These are phyloP conservation scores for Beris chalybata DNA, from an alignment of 2,888 invertebrate genomes.

Conservation along the genomic window DNA sequence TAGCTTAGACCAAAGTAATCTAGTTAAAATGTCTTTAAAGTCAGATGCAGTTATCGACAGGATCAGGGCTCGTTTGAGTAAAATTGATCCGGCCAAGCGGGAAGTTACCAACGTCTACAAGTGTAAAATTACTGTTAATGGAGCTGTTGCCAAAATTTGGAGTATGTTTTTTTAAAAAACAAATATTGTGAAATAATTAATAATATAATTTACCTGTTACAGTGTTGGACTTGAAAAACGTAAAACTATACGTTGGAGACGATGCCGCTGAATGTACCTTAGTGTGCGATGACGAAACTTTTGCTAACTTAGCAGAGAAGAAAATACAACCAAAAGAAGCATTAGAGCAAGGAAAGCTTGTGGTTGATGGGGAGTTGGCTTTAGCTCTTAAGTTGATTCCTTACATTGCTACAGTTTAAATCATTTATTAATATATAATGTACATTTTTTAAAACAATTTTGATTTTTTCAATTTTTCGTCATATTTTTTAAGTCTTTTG, in stretches of 20 bases:
- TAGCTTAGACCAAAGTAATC: too few relatives aligned
- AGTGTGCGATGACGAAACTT: slow-evolving; percentile 35
- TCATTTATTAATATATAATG: too few relatives aligned
- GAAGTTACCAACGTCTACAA: slow-evolving; percentile 38
- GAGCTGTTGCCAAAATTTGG: slow-evolving; percentile 36
- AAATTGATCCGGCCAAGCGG: slow-evolving; percentile 36
- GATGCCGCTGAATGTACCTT: slow-evolving; percentile 36
- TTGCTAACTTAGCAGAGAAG: slow-evolving; percentile 34
- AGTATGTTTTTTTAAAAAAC: slow-evolving; percentile 30
- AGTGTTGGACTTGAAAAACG: slow-evolving; percentile 39
- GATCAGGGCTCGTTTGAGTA: slow-evolving; percentile 36
- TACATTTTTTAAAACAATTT: too few relatives aligned
- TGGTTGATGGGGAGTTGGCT: slow-evolving; percentile 38
- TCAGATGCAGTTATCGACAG: slow-evolving; percentile 40
- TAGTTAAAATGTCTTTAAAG: slow-evolving; percentile 37
- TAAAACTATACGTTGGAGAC: slow-evolving; percentile 37
- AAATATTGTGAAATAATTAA: neutral
- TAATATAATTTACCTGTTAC: neutral
- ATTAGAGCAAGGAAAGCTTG: slow-evolving; percentile 36
- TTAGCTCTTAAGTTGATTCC: slow-evolving; percentile 37
- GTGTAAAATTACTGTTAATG: slow-evolving; percentile 36
- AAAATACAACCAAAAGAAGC: slow-evolving; percentile 37
- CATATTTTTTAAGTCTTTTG: too few relatives aligned
- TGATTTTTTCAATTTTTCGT: too few relatives aligned
- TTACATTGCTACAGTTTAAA: slow-evolving; percentile 24